Base-by-base conservation (phyloP, 2,888 invertebrate genomes). In the Amblyjoppa proteus region DNA sequence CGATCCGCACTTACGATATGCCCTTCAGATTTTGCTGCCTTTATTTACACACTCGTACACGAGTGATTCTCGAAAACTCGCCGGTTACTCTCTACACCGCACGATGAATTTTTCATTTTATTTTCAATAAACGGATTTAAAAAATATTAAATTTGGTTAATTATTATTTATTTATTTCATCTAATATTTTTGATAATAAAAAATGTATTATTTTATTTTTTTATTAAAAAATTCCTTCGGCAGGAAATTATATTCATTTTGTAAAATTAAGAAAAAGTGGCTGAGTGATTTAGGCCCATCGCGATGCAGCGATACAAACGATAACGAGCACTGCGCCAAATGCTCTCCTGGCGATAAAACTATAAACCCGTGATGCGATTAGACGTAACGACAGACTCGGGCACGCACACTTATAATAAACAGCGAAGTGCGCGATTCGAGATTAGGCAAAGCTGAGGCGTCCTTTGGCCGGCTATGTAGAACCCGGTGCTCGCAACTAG, bases 371-470 rank as follows among this genome's bases (percentile, higher is more conserved):
- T 58, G 28, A 58, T 58, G 58, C 58, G 58, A 58, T 58, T 25
- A 25, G 58, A 58, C 25, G 58, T 58, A 28, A 28, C 58, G 13
- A 58, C 25, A 25, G 28, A 58, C 25, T 58, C 58, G 58, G 3
- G 13, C 58, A 58, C 58, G 58, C 25, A 25, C 28, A 28, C 58
- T 58, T 58, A 58, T 58, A 25, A 58, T 28, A 28, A 58, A 58
- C 25, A 58, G 58, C 28, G 28, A 25, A 53, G 38, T 34, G 25
- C n/a, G 56, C 80, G 41, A 81, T 74, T 81, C 31, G 58, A 87
- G 89, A 90, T 89, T 88, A 87, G 88, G 86, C 88, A 88, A 90
- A 89, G 75, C 87, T 87, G 89, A 38, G 64, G 68, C 56, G 81
- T 81, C 84, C 81, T 85, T 81, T 74, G 58, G 20, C 58, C 45